Base-by-base conservation (phyloP, 2,113 vertebrate genomes). In the Sceloporus tristichus region DNA sequence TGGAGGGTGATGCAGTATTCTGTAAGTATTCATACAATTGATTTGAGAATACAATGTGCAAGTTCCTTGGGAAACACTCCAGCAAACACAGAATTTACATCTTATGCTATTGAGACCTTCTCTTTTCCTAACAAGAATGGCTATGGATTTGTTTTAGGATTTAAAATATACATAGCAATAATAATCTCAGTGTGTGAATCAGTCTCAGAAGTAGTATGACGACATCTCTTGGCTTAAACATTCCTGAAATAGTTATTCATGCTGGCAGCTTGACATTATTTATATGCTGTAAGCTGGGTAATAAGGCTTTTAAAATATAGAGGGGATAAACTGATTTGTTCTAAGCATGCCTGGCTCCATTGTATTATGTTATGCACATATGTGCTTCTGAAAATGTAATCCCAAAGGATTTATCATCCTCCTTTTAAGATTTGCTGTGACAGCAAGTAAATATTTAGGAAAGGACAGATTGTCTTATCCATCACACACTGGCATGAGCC, bases 131-230 rank as follows among this genome's bases (percentile, higher is more conserved):
- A 91, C 92, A 77, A 73, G 59, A 53, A 85, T 89, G 86, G 56
- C 85, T 93, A 21, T 89, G 56, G 83, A 87, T 73, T 86, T 25
- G 70, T 89, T 77, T 29, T 6, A 90, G 86, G 79, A 79, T 76
- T 19, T 19, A 91, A 84, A 85, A 87, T 87, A 92, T 79, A 38
- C 87, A 48, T 40, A 78, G 89, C 14, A 80, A 90, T 84, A 89
- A 90, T 92, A 88, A 91, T 91, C 85, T 25, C 76, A 62, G 81
- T 82, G 7, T 1, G 88, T 89, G 91, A 93, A 92, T 93, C 89
- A 73, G 70, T 89, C 83, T 73, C 82, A 75, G 83, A 73, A 87
- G 65, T 9, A 90, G 81, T 66, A 40, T 84, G 87, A 82, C 90
- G 71, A 83, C 87, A 79, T 91, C 88, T 27, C 34, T 84, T 86